Evolutionary conservation across 2,797 vertebrate genomes (phyloP).

Genomic region (Carcharodon carcharias): DNA sequence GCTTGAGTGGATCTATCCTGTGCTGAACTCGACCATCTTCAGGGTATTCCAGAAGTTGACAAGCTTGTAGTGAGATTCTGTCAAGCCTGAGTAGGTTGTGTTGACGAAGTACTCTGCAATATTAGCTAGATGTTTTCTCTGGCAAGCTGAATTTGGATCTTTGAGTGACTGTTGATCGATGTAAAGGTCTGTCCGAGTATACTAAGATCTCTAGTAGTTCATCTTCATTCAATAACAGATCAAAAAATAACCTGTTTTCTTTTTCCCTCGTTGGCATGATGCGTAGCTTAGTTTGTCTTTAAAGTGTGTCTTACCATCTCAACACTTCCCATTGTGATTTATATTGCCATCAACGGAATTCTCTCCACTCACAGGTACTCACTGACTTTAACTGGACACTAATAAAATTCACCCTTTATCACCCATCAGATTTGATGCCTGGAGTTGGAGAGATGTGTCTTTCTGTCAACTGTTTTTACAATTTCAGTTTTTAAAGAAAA

Average conservation of each 20-base stretch:
- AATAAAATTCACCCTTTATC: not conserved
- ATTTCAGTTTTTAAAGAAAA: no score
- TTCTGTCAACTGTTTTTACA: no score
- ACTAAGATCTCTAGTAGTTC: not conserved
- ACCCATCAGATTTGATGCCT: no score
- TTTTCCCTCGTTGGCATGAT: not conserved
- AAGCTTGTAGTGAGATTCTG: not conserved
- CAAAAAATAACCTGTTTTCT: not conserved
- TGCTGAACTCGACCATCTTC: not conserved
- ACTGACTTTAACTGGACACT: not conserved
- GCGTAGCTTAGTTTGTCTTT: not conserved
- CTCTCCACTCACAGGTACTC: not conserved
- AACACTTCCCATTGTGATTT: not conserved
- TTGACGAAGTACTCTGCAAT: not conserved
- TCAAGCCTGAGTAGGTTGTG: not conserved
- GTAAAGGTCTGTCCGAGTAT: not conserved
- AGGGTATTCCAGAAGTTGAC: not conserved
- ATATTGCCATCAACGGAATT: not conserved
- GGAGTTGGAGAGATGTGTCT: no score
- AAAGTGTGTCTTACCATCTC: not conserved
- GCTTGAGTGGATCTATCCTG: not conserved
- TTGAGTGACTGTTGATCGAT: not conserved
- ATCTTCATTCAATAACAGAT: not conserved
- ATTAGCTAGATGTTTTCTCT: not conserved
- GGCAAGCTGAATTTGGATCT: not conserved